A percentile compares a stretch with the other conserved stretches of the same genome.
Evolutionary conservation across 2,113 vertebrate species (phyloP).

Genomic region (Calypte anna): DNA sequence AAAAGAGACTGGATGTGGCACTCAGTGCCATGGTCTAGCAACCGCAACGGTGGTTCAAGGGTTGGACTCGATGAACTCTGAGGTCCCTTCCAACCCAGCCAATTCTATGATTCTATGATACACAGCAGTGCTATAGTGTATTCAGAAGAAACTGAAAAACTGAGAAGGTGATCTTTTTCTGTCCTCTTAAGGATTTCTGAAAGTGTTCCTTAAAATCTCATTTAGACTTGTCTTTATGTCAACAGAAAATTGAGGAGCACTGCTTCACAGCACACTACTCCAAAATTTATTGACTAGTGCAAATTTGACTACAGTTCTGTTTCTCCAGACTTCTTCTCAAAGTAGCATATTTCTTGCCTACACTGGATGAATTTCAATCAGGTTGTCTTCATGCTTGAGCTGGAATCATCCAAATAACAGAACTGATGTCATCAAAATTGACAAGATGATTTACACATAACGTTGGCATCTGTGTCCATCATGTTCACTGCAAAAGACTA

Average conservation of each 20-base stretch:
- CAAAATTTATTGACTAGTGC: neutral
- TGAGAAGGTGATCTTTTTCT: neutral
- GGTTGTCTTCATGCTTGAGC: neutral
- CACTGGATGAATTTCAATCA: neutral
- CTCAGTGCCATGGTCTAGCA: too few species aligned
- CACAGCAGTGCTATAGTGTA: neutral
- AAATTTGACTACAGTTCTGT: neutral
- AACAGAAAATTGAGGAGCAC: neutral
- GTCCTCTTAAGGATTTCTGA: neutral
- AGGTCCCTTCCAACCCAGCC: too few species aligned
- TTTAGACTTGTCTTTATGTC: neutral
- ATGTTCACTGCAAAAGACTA: neutral
- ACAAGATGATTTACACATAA: neutral
- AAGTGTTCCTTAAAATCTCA: neutral
- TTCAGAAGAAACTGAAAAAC: neutral
- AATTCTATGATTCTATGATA: too few species aligned
- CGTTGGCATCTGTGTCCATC: neutral
- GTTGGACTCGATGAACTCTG: too few species aligned
- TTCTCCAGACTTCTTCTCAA: neutral
- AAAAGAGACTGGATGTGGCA: too few species aligned
- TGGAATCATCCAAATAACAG: neutral
- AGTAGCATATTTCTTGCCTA: neutral
- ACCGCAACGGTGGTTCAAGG: too few species aligned
- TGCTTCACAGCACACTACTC: neutral
- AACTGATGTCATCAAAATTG: neutral